Evolutionary conservation across 2,797 vertebrate genomes (phyloP), one percentile per base, ranked within the genome.

Genomic region (Megalops cyprinoides): DNA sequence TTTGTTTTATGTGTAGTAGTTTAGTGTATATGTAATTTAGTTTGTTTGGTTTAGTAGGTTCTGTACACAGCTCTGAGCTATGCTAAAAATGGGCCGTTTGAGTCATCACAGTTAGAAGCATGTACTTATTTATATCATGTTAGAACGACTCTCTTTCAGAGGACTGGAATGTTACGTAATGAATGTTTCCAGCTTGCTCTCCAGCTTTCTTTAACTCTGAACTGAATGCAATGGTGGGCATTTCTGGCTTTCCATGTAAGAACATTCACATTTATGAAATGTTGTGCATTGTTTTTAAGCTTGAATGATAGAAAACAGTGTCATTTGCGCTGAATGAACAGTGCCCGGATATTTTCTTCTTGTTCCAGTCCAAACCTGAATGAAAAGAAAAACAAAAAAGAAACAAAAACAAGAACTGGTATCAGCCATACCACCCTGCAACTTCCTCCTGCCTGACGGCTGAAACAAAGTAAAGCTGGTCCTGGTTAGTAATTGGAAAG

Each of bases 101-200:
- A 79, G 28, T 69, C 65, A 71, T 15, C n/a, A 7, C 62, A 0
- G 20, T 53, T 37, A 69, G 28, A 79, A 37, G 8, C 31, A 39
- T 37, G 46, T 39, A 25, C 25, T n/a, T 31, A 69, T 79, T 69
- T 65, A 67, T 37, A 31, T 20, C 34, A 14, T 62, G 37, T 48
- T 37, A n/a, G 18, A 79, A 51, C 53, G 62, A 53, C 18, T 77
- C 39, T n/a, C 75, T 77, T 79, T 62, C 78, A 71, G 44, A 78
- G 44, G 46, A 6, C 46, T 53, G 60, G 34, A 71, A 53, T 71
- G 18, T 67, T 67, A 53, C 23, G 20, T 56, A 79, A 69, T 37
- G 15, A 37, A 67, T 14, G 1, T 71, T 71, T 28, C 31, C 77
- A 67, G 58, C 44, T n/a, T 25, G 20, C 46, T 69, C 34, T 51